phyloP scores from a whole-genome alignment of 1,140 invertebrate species.

The Metopolophium dirhodum region DNA sequence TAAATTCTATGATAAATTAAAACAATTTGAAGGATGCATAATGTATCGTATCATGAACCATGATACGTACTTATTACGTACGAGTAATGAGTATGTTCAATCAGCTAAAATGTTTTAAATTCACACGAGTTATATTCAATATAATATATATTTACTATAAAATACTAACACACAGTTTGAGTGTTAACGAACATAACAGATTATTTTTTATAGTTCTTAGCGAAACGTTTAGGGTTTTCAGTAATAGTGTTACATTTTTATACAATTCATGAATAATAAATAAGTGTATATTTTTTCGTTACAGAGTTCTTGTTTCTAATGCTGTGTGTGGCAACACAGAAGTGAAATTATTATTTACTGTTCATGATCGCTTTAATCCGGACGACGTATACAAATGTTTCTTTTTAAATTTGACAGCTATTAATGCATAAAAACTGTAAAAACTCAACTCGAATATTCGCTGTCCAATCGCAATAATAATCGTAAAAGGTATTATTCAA shows the following conservation, averaged over 20 bases:
- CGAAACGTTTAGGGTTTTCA: neutral
- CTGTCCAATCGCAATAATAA: neutral
- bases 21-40: neutral
- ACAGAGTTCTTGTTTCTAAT: neutral
- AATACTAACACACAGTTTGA: neutral
- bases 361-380: neutral
- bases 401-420: constrained; percentile 6
- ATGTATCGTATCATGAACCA: neutral
- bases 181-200: neutral
- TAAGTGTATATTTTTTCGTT: neutral
- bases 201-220: neutral
- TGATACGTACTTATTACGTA: neutral
- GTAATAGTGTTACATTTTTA: neutral
- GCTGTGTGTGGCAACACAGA: neutral
- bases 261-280: neutral
- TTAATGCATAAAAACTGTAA: neutral
- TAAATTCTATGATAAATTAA: neutral
- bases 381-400: neutral
- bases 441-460: neutral
- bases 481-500: neutral
- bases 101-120: no score
- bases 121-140: no score
- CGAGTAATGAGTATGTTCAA: neutral
- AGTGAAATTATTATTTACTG: constrained; percentile 40
- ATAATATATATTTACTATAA: neutral